Base-by-base conservation (phyloP, 2,888 invertebrate species). In the Ganaspis brasiliensis region DNA sequence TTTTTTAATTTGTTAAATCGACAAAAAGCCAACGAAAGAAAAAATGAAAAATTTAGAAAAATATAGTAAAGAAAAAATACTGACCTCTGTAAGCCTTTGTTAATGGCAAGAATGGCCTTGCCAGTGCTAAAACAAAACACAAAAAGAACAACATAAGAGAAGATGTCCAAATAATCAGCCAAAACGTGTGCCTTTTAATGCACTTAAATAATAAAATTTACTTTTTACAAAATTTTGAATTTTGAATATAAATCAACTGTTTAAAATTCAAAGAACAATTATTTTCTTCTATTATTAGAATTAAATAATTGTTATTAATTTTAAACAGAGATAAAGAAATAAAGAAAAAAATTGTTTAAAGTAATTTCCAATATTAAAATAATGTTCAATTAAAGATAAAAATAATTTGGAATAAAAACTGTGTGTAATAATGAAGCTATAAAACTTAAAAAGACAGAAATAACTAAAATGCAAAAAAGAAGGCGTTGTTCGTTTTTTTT, bases 1-100 rank as follows among this genome's bases (percentile, higher is more conserved):
- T 31, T 31, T 31, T 21, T 14, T 40, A 45, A 67, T 31, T 31
- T 31, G 14, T 14, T 40, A 45, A 67, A 67, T 49, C 10, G 67
- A 21, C 45, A 67, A 67, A 52, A 52, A 52, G 19, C 16, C 75
- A 76, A 77, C 81, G 79, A 77, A 75, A 79, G 79, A 79, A 77
- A 57, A 83, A 81, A 82, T 78, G 59, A 72, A 85, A 85, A 81
- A 77, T 72, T n/a, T 78, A 79, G 74, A 83, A 86, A 85, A 83
- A 88, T 88, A 89, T 88, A 89, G 87, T 87, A 89, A 89, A 90
- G 88, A 90, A 90, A 91, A 92, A 92, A 92, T 93, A 94, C 94
- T 94, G 93, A 94, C 94, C 96, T 94, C 93, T 95, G 96, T 91
- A 96, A 94, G 92, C 96, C 96, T 94, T 96, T 96, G 94, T 96